Conservation (phyloP, 2,888 invertebrate species). For the Drosophila formosana region DNA sequence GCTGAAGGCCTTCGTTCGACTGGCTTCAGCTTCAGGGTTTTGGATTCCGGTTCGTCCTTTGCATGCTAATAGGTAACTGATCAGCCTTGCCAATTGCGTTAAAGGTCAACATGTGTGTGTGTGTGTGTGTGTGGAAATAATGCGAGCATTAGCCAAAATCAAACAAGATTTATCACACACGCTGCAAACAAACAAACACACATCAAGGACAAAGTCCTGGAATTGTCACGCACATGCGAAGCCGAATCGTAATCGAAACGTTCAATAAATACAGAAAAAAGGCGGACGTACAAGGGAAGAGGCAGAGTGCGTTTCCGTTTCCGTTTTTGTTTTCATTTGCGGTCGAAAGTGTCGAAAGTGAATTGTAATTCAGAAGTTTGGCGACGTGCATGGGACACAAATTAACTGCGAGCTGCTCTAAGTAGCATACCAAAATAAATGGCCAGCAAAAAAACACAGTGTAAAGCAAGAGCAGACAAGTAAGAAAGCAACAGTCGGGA, state of each 20-base stretch:
- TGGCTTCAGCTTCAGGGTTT: neutral
- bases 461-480: neutral
- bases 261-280: slow-evolving; percentile 38
- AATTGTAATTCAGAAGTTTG: slow-evolving; percentile 55
- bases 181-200: slow-evolving; percentile 6
- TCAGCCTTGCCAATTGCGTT: slow-evolving; percentile 64
- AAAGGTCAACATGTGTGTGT: slow-evolving; percentile 56
- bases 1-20: neutral
- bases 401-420: slow-evolving; percentile 48
- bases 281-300: neutral
- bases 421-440: slow-evolving; percentile 36
- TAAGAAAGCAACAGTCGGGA: no score
- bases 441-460: slow-evolving; percentile 13
- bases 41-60: slow-evolving; percentile 28
- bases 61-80: slow-evolving; percentile 76
- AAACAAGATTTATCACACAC: slow-evolving; percentile 69
- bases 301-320: neutral
- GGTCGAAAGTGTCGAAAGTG: slow-evolving; percentile 59
- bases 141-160: slow-evolving; percentile 64
- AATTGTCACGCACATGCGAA: slow-evolving; percentile 68
- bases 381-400: slow-evolving; percentile 65
- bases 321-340: slow-evolving; percentile 17
- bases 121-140: slow-evolving; percentile 43
- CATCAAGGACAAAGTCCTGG: slow-evolving; percentile 26
- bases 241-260: slow-evolving; percentile 63